phyloP scores from a whole-genome alignment of 2,113 vertebrate species.

The Chionomys nivalis region DNA sequence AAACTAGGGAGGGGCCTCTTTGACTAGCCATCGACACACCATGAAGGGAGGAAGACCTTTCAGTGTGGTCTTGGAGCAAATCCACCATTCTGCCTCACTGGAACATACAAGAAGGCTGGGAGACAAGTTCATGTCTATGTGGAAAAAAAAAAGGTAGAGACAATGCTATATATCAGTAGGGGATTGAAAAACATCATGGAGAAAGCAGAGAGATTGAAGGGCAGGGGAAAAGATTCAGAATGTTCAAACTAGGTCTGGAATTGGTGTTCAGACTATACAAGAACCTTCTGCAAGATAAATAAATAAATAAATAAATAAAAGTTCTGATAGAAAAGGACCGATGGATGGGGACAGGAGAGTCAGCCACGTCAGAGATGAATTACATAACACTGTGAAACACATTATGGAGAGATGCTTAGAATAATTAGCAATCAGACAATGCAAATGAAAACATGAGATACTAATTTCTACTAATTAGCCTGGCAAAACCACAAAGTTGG shows the following conservation, averaged over 20 bases:
- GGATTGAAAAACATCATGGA: not conserved
- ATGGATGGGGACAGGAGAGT: not conserved
- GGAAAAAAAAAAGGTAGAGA: not conserved
- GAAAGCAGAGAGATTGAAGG: not conserved
- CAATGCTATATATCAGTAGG: not conserved
- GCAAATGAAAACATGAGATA: slow-evolving; percentile 25
- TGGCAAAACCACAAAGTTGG: slow-evolving; percentile 17
- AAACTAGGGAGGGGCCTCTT: not conserved
- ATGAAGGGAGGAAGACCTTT: not conserved
- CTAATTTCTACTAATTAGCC: slow-evolving; percentile 36
- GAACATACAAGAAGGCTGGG: not conserved
- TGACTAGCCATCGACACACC: not conserved
- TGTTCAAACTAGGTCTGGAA: not conserved
- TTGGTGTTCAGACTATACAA: not conserved
- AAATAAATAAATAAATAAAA: not conserved
- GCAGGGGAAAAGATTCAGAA: not conserved
- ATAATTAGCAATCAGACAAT: slow-evolving; percentile 48
- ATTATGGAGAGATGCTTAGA: slow-evolving; percentile 12
- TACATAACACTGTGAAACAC: not conserved
- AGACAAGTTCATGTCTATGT: not conserved
- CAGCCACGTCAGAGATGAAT: not conserved
- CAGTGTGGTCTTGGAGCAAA: not conserved
- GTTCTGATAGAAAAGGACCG: not conserved
- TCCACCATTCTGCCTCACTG: not conserved
- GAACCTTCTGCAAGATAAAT: not conserved